A percentile compares a stretch with the other conserved stretches of the same genome.
These are phyloP conservation scores for Eulemur coronatus DNA, from an alignment of 2,797 vertebrate species.

Conservation along the genomic window DNA sequence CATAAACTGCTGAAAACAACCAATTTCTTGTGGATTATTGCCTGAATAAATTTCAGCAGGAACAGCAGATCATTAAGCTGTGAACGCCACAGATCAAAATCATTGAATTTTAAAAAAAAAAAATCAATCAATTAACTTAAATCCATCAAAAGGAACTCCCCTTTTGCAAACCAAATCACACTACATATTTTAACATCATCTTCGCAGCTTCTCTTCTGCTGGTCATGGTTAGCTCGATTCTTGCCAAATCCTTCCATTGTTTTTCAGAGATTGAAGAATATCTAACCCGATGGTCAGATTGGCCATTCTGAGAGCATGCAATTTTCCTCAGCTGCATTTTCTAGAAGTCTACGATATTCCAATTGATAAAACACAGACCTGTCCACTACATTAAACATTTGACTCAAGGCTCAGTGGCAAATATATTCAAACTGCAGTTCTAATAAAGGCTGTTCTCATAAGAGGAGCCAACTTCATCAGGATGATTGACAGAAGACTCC, in stretches of 20 bases:
- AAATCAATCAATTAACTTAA: constrained; percentile 60
- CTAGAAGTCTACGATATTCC: not conserved
- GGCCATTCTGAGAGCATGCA: not conserved
- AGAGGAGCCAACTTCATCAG: constrained; percentile 71
- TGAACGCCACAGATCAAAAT: constrained; percentile 75
- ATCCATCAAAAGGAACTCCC: constrained; percentile 48
- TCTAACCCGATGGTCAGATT: not conserved
- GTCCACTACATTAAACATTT: constrained; percentile 63
- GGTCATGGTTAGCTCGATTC: not conserved
- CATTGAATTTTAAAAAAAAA: constrained; percentile 54
- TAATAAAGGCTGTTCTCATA: constrained; percentile 52
- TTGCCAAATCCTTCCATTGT: constrained; percentile 19
- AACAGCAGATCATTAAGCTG: constrained; percentile 79
- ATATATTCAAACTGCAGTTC: constrained; percentile 55
- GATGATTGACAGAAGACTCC: constrained; percentile 81
- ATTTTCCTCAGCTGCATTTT: not conserved
- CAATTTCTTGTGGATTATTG: constrained; percentile 86
- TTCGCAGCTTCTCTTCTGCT: not conserved
- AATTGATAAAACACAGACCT: constrained; percentile 57
- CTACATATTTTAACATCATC: not conserved
- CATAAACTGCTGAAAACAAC: constrained; percentile 87
- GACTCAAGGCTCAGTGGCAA: constrained; percentile 74
- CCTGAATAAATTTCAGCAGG: constrained; percentile 84
- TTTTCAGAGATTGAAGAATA: not conserved
- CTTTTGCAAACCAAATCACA: not conserved